phyloP scores from a whole-genome alignment of 2,113 vertebrate genomes.

The Elephas maximus region DNA sequence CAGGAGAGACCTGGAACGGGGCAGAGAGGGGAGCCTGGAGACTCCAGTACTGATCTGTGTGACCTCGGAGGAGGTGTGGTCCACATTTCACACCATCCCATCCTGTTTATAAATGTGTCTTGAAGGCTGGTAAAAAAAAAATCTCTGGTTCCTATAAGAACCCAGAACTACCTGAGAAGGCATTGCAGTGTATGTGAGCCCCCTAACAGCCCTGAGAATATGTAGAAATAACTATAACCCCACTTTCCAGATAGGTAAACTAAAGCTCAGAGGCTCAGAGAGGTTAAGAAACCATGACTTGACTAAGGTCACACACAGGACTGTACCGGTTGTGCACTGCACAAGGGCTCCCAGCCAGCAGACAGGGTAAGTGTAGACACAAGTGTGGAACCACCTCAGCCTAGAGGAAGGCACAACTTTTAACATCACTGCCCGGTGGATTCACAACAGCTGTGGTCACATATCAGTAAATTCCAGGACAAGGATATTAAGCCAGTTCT shows the following conservation, averaged over 20 bases:
- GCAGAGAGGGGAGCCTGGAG: background rate
- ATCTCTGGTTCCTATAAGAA: background rate
- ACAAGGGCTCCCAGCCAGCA: background rate
- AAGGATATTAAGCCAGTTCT: background rate
- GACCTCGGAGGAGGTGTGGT: background rate
- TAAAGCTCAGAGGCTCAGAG: background rate
- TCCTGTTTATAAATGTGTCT: background rate
- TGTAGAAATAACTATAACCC: background rate
- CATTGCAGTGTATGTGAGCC: background rate
- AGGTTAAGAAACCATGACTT: background rate
- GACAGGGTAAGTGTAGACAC: background rate
- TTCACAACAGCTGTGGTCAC: background rate
- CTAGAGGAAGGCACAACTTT: background rate
- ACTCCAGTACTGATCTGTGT: background rate
- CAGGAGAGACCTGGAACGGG: background rate
- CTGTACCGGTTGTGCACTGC: background rate
- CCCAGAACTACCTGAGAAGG: background rate
- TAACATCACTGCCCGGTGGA: background rate
- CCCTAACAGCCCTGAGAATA: background rate
- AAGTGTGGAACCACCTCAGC: background rate
- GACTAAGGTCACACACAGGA: rapidly evolving
- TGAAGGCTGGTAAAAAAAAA: background rate
- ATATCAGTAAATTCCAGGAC: constrained; percentile 13
- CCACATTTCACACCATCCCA: background rate
- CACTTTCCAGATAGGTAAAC: background rate